These are phyloP conservation scores for Epinephelus awoara DNA, from an alignment of 2,797 vertebrate genomes.

Conservation along the genomic window DNA sequence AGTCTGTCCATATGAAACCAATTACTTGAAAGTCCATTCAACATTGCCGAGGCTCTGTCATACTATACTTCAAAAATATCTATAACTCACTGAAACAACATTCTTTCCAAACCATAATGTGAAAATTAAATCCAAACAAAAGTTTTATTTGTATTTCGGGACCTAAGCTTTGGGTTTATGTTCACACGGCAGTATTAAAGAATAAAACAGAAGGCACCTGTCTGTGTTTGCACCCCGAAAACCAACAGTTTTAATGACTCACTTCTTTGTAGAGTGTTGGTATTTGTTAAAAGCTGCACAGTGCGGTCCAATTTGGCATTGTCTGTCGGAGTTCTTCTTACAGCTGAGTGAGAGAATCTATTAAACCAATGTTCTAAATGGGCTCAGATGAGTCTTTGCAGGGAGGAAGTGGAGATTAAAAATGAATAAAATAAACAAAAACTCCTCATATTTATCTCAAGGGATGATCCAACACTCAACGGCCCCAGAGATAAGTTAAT, in stretches of 20 bases:
- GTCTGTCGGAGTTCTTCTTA: constrained; percentile 8
- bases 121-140: constrained; percentile 9
- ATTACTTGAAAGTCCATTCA: not conserved
- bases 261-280: not conserved
- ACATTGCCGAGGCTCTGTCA: not conserved
- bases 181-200: not conserved
- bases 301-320: constrained; percentile 9
- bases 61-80: constrained; percentile 2
- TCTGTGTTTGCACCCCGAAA: not conserved
- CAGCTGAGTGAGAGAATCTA: constrained; percentile 22
- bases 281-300: constrained; percentile 18
- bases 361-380: constrained; percentile 34
- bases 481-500: constrained; percentile 1
- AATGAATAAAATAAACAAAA: constrained; percentile 55
- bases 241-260: not conserved
- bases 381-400: constrained; percentile 30
- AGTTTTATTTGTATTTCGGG: not conserved
- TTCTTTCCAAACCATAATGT: not conserved
- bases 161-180: not conserved
- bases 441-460: constrained; percentile 11
- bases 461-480: constrained; percentile 26
- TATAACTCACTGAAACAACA: not conserved
- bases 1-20: constrained; percentile 14
- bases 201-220: not conserved
- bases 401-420: constrained; percentile 38